Evolutionary conservation across 2,888 invertebrate species (phyloP), one percentile per base, ranked within the genome.

Genomic region (Drosophila macrospina): DNA sequence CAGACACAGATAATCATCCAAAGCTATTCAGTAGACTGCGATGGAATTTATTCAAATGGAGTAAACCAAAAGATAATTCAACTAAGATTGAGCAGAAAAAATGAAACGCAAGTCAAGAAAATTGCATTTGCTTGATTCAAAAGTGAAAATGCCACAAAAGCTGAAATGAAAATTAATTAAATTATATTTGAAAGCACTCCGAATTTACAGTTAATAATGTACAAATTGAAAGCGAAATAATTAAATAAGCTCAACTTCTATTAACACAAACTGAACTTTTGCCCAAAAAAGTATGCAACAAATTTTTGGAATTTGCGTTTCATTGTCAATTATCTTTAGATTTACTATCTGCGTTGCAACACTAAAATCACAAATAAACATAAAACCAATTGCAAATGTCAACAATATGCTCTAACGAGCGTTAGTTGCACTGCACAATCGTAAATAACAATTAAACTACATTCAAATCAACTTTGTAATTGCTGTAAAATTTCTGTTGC

Each of bases 11-110:
- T 20, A 41, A 10, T 15, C 15, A 2, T 1, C 32, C 32, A 32
- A 30, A 47, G 7, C 1, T 15, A 7, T 7, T 47, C 15, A 47
- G 16, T 30, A 32, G 3, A 32, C n/a, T 47, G 4, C 16, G 20
- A 4, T 32, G 32, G 47, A 32, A 32, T 16, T n/a, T 47, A 6
- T 16, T 47, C 30, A 47, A 32, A 16, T 20, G 47, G 47, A 47
- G 7, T 4, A 47, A 47, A 7, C 7, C 30, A 4, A 30, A 0
- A 16, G 6, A 32, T 7, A n/a, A 16, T 47, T n/a, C 8, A 1
- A 11, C 2, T 0, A 30, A 47, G 10, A 32, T 47, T 15, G 11
- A 44, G 4, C 8, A 7, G 11, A 26, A 44, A 44, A 13, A 44
- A n/a, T n/a, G 16, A 30, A 16, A 16, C 47, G 16, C 11, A 6